A percentile compares a stretch with the other conserved stretches of the same genome.
phyloP scores from a whole-genome alignment of 2,797 vertebrate species.

The Sebastes iracundus region DNA sequence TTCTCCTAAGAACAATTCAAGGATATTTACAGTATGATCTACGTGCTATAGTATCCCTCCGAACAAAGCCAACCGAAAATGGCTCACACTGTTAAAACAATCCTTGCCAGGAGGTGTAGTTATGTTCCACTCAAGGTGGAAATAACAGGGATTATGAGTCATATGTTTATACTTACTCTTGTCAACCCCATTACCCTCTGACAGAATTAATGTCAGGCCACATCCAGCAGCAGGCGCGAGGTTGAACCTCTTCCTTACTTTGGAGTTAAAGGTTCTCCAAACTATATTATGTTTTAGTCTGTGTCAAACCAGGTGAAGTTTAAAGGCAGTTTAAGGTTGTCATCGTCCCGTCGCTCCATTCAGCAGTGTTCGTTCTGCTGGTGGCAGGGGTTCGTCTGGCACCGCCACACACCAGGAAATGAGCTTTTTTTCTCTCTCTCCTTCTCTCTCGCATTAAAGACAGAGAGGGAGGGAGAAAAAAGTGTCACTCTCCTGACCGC shows the following conservation, averaged over 20 bases:
- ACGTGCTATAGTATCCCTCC: conserved; percentile 18
- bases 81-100: conserved; percentile 66
- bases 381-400: conserved; percentile 56
- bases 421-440: conserved; percentile 23
- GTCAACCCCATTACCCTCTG: conserved; percentile 65
- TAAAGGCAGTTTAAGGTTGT: not conserved
- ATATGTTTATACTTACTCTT: conserved; percentile 74
- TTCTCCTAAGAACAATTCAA: conserved; percentile 71
- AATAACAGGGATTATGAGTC: conserved; percentile 76
- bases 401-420: conserved; percentile 66
- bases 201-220: conserved; percentile 70
- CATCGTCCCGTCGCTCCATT: not conserved
- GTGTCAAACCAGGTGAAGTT: conserved; percentile 1
- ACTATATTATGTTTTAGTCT: not conserved
- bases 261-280: conserved; percentile 44
- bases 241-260: conserved; percentile 28
- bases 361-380: not conserved
- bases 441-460: conserved; percentile 9
- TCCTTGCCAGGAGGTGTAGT: conserved; percentile 44
- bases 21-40: conserved; percentile 75
- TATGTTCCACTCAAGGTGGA: conserved; percentile 72
- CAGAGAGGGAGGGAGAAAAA: conserved; percentile 28
- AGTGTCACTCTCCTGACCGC: conserved; percentile 66
- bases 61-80: conserved; percentile 42
- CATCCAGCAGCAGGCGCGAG: conserved; percentile 49